Percentiles rank a stretch among this genome's conserved stretches.
Evolutionary conservation across 2,113 vertebrate species (phyloP).

Genomic region (Pluvianellus socialis): DNA sequence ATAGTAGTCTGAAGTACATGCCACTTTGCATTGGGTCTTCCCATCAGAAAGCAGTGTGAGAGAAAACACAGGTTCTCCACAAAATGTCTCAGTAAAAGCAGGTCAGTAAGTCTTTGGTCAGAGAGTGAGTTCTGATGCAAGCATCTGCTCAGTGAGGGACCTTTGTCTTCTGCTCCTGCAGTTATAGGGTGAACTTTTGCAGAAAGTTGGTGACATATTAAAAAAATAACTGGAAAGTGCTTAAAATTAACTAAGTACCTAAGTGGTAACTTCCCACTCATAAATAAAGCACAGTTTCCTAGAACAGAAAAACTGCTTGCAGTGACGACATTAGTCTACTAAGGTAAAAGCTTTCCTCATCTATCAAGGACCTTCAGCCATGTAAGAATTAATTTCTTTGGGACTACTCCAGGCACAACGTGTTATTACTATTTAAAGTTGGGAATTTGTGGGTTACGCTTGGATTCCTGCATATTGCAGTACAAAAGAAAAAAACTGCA

Average conservation of each 20-base stretch:
- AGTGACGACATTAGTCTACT: neutral
- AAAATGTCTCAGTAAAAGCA: constrained; percentile 48
- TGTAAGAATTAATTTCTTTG: neutral
- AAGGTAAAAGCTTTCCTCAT: constrained; percentile 1
- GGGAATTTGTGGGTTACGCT: neutral
- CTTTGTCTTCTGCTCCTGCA: constrained; percentile 40
- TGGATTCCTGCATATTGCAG: constrained; percentile 1
- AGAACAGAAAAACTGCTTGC: constrained; percentile 25
- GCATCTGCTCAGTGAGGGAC: constrained; percentile 42
- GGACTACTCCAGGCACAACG: constrained; percentile 16
- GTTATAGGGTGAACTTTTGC: neutral
- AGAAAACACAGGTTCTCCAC: constrained; percentile 25
- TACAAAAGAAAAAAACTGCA: neutral
- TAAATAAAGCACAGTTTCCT: constrained; percentile 35
- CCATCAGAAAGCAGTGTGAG: constrained; percentile 33
- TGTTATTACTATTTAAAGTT: neutral
- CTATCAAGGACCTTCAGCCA: constrained; percentile 20
- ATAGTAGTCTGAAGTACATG: constrained; percentile 44
- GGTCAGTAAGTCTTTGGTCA: constrained; percentile 75
- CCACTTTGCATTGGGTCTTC: constrained; percentile 45
- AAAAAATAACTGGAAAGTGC: neutral
- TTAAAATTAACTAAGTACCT: constrained; percentile 29
- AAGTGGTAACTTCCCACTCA: constrained; percentile 20
- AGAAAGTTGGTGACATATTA: neutral
- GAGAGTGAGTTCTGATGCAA: constrained; percentile 65